These are phyloP conservation scores for Odontomachus brunneus DNA, from an alignment of 1,140 invertebrate species.

Conservation along the genomic window DNA sequence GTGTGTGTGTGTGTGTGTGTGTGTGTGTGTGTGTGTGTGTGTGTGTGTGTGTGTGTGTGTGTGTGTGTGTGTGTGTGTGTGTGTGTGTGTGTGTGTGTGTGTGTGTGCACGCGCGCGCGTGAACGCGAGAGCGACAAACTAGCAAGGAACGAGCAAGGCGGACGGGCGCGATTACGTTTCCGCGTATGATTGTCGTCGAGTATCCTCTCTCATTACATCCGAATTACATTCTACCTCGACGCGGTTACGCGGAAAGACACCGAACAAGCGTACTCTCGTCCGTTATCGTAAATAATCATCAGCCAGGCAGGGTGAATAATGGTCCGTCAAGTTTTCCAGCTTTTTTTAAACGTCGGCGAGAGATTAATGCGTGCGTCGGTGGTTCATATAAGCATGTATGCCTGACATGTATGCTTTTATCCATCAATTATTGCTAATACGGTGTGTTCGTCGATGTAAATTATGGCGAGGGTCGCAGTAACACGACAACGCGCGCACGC, in stretches of 20 bases:
- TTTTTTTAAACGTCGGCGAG: slow-evolving; percentile 56
- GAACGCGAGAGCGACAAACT: no score
- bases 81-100: no score
- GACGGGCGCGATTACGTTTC: no score
- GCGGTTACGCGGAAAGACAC: slow-evolving; percentile 21
- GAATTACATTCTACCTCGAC: slow-evolving; percentile 43
- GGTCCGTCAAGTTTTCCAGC: slow-evolving; percentile 52
- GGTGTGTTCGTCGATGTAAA: slow-evolving; percentile 39
- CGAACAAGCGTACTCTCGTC: slow-evolving; percentile 6
- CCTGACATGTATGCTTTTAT: slow-evolving; percentile 52
- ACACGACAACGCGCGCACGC: not conserved
- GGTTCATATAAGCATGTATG: slow-evolving; percentile 27
- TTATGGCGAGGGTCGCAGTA: slow-evolving; percentile 35
- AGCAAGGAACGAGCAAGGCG: no score
- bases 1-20: no score
- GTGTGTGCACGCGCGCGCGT: no score
- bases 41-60: no score
- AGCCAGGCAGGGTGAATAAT: slow-evolving; percentile 57
- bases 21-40: no score
- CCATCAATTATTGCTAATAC: slow-evolving; percentile 63
- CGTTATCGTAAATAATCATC: slow-evolving; percentile 68
- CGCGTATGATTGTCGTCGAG: no score
- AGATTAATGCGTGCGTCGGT: slow-evolving; percentile 66
- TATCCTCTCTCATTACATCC: slow-evolving; percentile 11
- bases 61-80: no score